phyloP scores from a whole-genome alignment of 2,888 invertebrate species.

The Siphonodentalium dalli region DNA sequence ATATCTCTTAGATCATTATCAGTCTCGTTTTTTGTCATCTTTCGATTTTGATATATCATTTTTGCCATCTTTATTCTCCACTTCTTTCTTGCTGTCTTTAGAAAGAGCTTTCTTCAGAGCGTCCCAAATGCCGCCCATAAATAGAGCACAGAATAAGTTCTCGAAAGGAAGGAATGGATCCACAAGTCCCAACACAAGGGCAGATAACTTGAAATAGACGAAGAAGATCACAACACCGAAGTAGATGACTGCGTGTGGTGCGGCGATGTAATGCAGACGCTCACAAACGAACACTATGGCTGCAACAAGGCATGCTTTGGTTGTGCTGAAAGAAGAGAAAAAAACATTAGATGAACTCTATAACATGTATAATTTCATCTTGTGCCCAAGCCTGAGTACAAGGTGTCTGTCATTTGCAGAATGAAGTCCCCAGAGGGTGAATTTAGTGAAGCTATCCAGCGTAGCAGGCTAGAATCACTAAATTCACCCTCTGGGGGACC shows the following conservation, averaged over 20 bases:
- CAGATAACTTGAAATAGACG: slow-evolving; percentile 94
- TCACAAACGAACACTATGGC: slow-evolving; percentile 95
- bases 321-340: slow-evolving; percentile 76
- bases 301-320: slow-evolving; percentile 94
- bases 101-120: slow-evolving; percentile 84
- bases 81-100: slow-evolving; percentile 67
- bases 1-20: slow-evolving; percentile 2
- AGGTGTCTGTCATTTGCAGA: too few relatives aligned
- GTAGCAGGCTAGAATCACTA: too few relatives aligned
- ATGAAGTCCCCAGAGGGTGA: too few relatives aligned
- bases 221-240: slow-evolving; percentile 97
- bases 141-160: slow-evolving; percentile 89
- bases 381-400: too few relatives aligned
- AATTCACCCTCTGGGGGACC: too few relatives aligned
- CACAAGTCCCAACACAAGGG: slow-evolving; percentile 93
- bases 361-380: not conserved
- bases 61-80: slow-evolving; percentile 39
- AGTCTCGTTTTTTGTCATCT: slow-evolving; percentile 58
- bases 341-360: slow-evolving; percentile 48
- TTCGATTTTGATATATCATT: slow-evolving; percentile 51
- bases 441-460: too few relatives aligned
- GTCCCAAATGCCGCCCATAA: slow-evolving; percentile 97
- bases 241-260: slow-evolving; percentile 96
- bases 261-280: slow-evolving; percentile 93
- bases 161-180: slow-evolving; percentile 99